These are phyloP conservation scores for Graphium colonna DNA, from an alignment of 2,888 invertebrate species.

Conservation along the genomic window DNA sequence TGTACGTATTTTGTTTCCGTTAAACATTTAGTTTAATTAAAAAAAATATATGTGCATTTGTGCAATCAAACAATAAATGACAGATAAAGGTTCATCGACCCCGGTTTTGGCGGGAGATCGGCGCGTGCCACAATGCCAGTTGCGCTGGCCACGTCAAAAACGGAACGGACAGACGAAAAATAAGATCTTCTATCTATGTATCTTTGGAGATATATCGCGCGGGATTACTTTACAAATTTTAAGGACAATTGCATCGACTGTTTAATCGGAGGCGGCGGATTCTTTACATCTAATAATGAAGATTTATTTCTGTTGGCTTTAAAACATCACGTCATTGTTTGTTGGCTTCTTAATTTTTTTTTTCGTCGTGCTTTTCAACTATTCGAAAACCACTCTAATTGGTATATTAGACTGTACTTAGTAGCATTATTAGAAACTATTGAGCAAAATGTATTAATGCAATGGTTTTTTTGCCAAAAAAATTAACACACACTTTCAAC, in stretches of 20 bases:
- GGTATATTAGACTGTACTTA: too few relatives aligned
- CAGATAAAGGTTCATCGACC: constrained; percentile 56
- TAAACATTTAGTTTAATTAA: too few relatives aligned
- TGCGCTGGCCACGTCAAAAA: constrained; percentile 71
- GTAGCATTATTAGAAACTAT: too few relatives aligned
- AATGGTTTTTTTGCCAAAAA: too few relatives aligned
- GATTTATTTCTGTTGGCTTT: constrained; percentile 42
- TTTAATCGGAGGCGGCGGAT: constrained; percentile 44
- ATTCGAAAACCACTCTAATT: constrained; percentile 8
- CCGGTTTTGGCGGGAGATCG: constrained; percentile 41
- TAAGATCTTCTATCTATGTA: too few relatives aligned
- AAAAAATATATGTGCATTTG: too few relatives aligned
- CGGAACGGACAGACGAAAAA: constrained; percentile 63
- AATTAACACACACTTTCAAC: too few relatives aligned
- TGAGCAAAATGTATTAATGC: too few relatives aligned
- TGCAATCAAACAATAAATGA: constrained; percentile 31
- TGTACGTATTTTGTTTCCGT: too few relatives aligned
- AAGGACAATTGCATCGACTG: constrained; percentile 71
- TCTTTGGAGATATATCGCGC: constrained; percentile 64
- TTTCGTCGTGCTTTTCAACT: neutral
- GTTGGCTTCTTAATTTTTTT: constrained; percentile 14
- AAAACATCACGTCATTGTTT: constrained; percentile 20
- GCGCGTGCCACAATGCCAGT: constrained; percentile 66
- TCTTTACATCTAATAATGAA: constrained; percentile 61
- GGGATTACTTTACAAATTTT: constrained; percentile 73